Evolutionary conservation across 2,113 vertebrate genomes (phyloP), one percentile per base, ranked within the genome.

Genomic region (Otus sunia): DNA sequence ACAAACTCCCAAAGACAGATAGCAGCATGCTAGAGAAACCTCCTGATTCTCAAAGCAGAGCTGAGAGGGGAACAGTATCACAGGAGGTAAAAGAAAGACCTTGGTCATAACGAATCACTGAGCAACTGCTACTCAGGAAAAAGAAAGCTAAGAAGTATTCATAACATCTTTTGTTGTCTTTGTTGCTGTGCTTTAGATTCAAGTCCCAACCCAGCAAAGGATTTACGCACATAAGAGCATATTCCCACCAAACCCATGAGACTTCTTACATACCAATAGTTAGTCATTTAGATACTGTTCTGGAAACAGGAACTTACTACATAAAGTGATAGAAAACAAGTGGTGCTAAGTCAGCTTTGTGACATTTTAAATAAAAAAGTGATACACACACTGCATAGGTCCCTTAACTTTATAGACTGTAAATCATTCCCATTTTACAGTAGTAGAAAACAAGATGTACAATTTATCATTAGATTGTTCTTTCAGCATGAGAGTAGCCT

Each of bases 361-460:
- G 39, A 52, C 6, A 75, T 55, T 74, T 78, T 34, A 82, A 75
- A 43, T 32, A 68, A 47, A 87, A 67, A 58, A 36, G 14, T 2
- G 6, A 63, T 6, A 55, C 4, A 36, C 0, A 1, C 5, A 41
- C 11, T 74, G 36, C 17, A 73, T 6, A 60, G 9, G 32, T 66
- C 39, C 19, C 32, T 58, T 86, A 58, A 49, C 56, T 73, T 64
- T 73, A 75, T 10, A 62, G 55, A 5, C 2, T 8, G 18, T 19
- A 45, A 2, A 63, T 50, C 26, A 55, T 58, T 88, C 8, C 7
- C 4, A 34, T 74, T 84, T 86, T 88, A 86, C 25, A 45, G 13
- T 23, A 37, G 10, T 21, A 77, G 78, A 69, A 79, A 0, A 6
- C 30, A 74, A 55, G 29, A 22, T 0, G 0, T 15, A 79, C 0